Base-by-base conservation (phyloP, 1,140 invertebrate species). In the Meloidogyne chitwoodi region DNA sequence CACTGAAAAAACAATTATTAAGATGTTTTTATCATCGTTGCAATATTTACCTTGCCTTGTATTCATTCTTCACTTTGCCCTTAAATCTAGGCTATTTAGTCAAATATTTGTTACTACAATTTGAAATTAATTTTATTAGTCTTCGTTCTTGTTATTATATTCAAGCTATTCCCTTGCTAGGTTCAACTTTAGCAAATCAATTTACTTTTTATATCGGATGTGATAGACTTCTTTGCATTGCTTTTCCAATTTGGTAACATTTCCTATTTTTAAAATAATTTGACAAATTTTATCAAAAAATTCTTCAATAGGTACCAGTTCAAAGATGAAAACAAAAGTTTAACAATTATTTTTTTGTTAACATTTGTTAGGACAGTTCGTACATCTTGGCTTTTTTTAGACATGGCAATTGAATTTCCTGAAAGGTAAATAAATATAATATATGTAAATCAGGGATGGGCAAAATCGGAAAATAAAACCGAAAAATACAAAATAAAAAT, bases 21-120 rank as follows among this genome's bases (percentile, higher is more conserved):
- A 48, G 44, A 48, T 48, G 14, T 48, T 48, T 48, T 48, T 29
- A 69, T 48, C 26, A 34, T 4, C 68, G 34, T 19, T 27, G 22
- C 6, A n/a, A 29, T 3, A n/a, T 69, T 29, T 41, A 41, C 4
- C 12, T 69, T 26, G 68, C 68, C 0, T 69, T 69, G 3, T 14
- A 27, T 8, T 69, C 68, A 24, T 41, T 69, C 3, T 41, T 48
- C n/a, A 24, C 24, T n/a, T n/a, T 69, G 12, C 68, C 68, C 8
- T 6, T 41, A 1, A 34, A 41, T 48, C 0, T 69, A 6, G 68
- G 68, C 6, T 41, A 63, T 8, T 5, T n/a, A 0, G 34, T 62
- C 68, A 69, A 69, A 41, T 69, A 34, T 24, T 69, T 63, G 12
- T 14, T 69, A 3, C 68, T 69, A 24, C 26, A 34, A 34, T 69